Evolutionary conservation across 2,113 vertebrate species (phyloP), one percentile per base, ranked within the genome.

Genomic region (Balaeniceps rex): DNA sequence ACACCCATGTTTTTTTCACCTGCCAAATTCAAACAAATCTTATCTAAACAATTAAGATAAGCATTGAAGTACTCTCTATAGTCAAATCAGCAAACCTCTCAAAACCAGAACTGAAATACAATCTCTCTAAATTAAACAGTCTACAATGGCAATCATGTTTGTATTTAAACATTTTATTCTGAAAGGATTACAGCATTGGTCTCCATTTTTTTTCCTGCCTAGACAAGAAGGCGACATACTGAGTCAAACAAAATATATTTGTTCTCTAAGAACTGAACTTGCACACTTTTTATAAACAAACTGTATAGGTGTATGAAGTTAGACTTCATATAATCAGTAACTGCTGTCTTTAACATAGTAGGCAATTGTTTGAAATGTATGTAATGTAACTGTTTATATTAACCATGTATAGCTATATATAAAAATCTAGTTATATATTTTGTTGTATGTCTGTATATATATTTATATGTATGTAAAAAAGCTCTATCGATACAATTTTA

Each of bases 91-190:
- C 97, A 98, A 97, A 97, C 95, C 77, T 96, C 97, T 98, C 97
- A 96, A 98, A 98, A 96, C 87, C 97, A 97, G 97, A 97, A 97
- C 97, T 98, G 98, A 98, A 98, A 98, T 96, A 97, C 97, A 98
- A 98, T 98, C 98, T 98, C 89, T 61, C 97, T 97, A 98, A 98
- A 98, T 99, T 98, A 98, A 98, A 98, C 98, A 98, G 96, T 98
- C 98, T 98, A 97, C 98, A 97, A 96, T 97, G 97, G 96, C 98
- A 97, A 98, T 98, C 98, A 97, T 99, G 98, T 99, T 99, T 99
- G 98, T 98, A 98, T 99, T 98, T 98, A 98, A 99, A 99, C 98
- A 98, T 99, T 98, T 99, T 99, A 98, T 98, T 99, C 98, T 98
- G 97, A 98, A 98, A 98, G 98, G 98, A 98, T 99, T 98, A 98